Percentiles rank a stretch among this genome's conserved stretches.
Evolutionary conservation across 2,113 vertebrate genomes (phyloP).

Genomic region (Ptyas mucosa): DNA sequence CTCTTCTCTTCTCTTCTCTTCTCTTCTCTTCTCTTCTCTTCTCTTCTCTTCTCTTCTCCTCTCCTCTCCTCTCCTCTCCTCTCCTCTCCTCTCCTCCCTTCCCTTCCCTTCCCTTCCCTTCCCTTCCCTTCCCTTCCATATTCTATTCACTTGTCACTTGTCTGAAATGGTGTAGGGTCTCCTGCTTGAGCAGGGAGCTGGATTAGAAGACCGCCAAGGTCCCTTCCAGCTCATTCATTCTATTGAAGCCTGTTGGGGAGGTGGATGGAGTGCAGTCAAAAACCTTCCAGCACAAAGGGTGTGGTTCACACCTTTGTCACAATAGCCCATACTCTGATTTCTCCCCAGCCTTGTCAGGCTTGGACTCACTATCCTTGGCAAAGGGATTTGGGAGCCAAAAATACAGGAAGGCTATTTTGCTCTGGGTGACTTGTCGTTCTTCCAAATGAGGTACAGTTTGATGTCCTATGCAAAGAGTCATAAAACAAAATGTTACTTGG

Average conservation of each 20-base stretch:
- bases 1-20: too few relatives aligned
- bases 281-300: not conserved
- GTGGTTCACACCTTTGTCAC: not conserved
- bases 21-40: too few relatives aligned
- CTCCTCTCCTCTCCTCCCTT: too few relatives aligned
- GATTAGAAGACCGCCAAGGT: too few relatives aligned
- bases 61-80: rapidly evolving
- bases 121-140: too few relatives aligned
- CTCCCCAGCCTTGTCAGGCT: not conserved
- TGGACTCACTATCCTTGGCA: not conserved
- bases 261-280: not conserved
- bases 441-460: conserved; percentile 1
- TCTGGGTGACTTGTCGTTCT: conserved; percentile 1
- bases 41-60: too few relatives aligned
- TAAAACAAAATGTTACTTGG: conserved; percentile 22
- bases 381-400: not conserved
- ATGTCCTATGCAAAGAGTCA: conserved; percentile 35
- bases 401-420: not conserved
- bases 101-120: too few relatives aligned
- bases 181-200: too few relatives aligned
- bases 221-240: too few relatives aligned
- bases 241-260: too few relatives aligned
- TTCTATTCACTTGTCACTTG: too few relatives aligned
- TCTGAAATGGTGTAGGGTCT: too few relatives aligned
- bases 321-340: not conserved